phyloP scores from a whole-genome alignment of 2,797 vertebrate species.

The Pteropus rufus region DNA sequence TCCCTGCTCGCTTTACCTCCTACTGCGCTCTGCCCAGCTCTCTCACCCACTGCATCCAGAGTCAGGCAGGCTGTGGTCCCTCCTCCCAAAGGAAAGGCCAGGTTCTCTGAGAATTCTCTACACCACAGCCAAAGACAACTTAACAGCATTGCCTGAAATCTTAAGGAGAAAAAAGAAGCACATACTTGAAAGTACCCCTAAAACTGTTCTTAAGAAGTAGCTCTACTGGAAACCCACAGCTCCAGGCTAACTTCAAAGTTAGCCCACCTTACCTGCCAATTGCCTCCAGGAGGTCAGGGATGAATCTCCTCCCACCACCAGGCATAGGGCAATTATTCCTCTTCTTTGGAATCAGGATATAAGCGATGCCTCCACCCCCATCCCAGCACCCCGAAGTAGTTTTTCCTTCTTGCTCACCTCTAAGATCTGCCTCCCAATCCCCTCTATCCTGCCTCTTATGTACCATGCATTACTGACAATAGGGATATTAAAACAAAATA shows the following conservation, averaged over 20 bases:
- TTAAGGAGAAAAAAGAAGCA: neutral
- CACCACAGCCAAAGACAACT: neutral
- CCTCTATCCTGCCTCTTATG: neutral
- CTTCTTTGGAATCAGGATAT: neutral
- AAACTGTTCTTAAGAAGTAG: neutral
- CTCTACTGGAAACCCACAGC: neutral
- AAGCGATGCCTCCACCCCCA: neutral
- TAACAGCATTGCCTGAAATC: neutral
- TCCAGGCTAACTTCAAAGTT: neutral
- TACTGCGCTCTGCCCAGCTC: neutral
- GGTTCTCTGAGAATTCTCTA: neutral
- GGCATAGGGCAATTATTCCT: neutral
- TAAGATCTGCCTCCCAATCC: neutral
- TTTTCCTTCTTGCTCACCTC: neutral
- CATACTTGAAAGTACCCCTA: neutral
- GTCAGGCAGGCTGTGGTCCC: neutral
- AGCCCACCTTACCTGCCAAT: neutral
- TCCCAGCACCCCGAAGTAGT: neutral
- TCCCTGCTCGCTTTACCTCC: neutral
- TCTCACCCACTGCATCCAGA: neutral
- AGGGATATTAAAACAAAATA: neutral
- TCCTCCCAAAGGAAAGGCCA: neutral
- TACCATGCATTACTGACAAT: neutral
- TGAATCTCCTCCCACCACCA: neutral
- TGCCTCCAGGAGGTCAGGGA: neutral